Conservation (phyloP, 1,140 invertebrate species). For the Aphis craccivora region DNA sequence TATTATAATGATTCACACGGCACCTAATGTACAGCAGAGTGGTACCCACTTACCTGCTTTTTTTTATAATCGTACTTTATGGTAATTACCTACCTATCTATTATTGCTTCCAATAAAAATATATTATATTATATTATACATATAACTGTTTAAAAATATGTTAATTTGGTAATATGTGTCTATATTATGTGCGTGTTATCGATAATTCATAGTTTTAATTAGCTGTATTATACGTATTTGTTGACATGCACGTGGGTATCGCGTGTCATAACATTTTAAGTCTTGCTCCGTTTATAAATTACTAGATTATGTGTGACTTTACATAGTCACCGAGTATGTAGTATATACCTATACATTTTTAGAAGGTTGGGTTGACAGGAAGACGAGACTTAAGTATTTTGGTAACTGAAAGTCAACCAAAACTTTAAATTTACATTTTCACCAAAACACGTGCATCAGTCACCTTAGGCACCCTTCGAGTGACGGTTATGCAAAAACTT, state of each 20-base stretch:
- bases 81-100: neutral
- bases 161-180: neutral
- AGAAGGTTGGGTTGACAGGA: neutral
- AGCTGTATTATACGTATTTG: neutral
- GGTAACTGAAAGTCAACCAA: neutral
- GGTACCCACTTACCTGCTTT: too few species aligned
- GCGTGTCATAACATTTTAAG: neutral
- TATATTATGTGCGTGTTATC: neutral
- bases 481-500: constrained; percentile 51
- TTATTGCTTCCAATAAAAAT: neutral
- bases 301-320: neutral
- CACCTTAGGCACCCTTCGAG: neutral
- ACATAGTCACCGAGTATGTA: neutral
- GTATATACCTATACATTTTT: neutral
- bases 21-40: too few species aligned
- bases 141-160: neutral
- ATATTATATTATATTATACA: neutral
- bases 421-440: constrained; percentile 54
- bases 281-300: neutral
- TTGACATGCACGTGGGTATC: neutral
- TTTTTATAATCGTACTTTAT: neutral
- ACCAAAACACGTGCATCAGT: neutral
- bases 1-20: too few species aligned
- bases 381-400: neutral
- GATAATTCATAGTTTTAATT: neutral